These are phyloP conservation scores for Varanus komodoensis DNA, from an alignment of 2,113 vertebrate genomes.

Conservation along the genomic window DNA sequence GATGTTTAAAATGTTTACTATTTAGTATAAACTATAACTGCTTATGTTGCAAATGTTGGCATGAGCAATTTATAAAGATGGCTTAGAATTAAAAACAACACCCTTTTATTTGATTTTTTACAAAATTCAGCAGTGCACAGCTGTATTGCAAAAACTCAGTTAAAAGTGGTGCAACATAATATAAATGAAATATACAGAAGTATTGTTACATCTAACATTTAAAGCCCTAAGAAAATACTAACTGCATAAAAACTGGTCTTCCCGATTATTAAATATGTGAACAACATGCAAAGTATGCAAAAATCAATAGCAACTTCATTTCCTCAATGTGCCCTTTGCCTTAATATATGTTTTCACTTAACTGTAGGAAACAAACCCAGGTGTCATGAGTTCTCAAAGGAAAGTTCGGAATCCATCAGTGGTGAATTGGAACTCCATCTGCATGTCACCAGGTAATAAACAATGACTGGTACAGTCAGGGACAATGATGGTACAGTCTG, in stretches of 20 bases:
- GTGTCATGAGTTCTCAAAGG: neutral
- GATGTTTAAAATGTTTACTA: constrained; percentile 17
- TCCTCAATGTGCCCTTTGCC: constrained; percentile 17
- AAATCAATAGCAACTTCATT: constrained; percentile 46
- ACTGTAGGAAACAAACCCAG: neutral
- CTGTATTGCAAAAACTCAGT: neutral
- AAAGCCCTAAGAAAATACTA: constrained; percentile 43
- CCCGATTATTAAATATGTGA: constrained; percentile 62
- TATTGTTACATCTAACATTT: fast-evolving
- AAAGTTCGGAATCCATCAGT: neutral
- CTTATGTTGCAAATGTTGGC: constrained; percentile 24
- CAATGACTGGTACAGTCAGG: neutral
- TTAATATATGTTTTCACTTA: constrained; percentile 11
- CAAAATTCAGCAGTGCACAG: neutral
- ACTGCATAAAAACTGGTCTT: constrained; percentile 63
- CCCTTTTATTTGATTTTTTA: neutral
- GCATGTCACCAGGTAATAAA: neutral
- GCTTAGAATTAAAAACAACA: neutral
- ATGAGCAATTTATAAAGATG: constrained; percentile 2
- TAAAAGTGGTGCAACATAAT: neutral
- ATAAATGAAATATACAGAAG: neutral
- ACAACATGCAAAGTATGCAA: constrained; percentile 55
- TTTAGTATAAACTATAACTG: neutral
- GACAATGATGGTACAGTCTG: neutral
- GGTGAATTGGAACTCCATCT: neutral